Evolutionary conservation across 2,888 invertebrate species (phyloP).

Genomic region (Bugula neritina): DNA sequence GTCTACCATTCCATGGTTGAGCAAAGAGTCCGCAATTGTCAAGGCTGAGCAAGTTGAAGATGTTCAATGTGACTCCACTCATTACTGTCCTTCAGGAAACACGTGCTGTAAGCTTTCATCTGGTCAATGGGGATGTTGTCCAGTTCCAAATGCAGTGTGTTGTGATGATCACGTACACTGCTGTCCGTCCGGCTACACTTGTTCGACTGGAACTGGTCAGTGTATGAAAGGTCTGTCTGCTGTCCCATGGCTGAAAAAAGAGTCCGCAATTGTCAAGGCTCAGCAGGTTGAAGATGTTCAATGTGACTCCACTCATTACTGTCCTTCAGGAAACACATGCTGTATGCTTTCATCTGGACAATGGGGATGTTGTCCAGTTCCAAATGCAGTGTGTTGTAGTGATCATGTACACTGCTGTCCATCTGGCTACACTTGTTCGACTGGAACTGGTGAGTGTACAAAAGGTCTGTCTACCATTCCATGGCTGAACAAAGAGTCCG

Average conservation of each 20-base stretch:
- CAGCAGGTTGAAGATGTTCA: not conserved
- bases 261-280: conserved; percentile 2
- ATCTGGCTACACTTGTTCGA: conserved; percentile 34
- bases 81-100: conserved; percentile 30
- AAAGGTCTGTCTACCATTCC: conserved; percentile 24
- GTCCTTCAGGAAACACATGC: conserved; percentile 39
- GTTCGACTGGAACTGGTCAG: conserved; percentile 29
- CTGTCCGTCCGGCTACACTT: conserved; percentile 34
- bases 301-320: conserved; percentile 29
- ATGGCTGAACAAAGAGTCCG: conserved; percentile 6
- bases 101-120: conserved; percentile 32
- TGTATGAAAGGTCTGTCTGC: not conserved
- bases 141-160: conserved; percentile 34
- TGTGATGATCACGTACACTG: conserved; percentile 38
- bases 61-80: conserved; percentile 1
- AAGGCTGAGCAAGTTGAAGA: not conserved
- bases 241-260: conserved; percentile 7
- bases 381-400: conserved; percentile 36
- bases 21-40: conserved; percentile 16
- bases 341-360: conserved; percentile 36
- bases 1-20: conserved; percentile 29
- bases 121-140: conserved; percentile 33
- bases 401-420: conserved; percentile 40
- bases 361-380: conserved; percentile 48
- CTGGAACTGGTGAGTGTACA: conserved; percentile 39